These are phyloP conservation scores for Tetramorium parvispinum DNA, from an alignment of 1,140 invertebrate species.

Conservation along the genomic window DNA sequence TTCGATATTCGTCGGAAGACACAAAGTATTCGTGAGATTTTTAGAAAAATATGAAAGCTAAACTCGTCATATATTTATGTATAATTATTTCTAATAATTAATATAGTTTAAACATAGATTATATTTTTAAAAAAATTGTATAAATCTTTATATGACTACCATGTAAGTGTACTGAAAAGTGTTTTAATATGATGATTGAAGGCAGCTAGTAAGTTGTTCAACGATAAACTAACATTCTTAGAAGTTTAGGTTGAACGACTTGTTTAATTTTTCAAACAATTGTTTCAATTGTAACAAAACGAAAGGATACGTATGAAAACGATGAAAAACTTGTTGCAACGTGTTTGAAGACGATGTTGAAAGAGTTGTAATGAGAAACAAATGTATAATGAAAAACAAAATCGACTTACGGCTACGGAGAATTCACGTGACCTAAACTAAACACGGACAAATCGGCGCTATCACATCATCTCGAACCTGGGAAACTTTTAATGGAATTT, in stretches of 20 bases:
- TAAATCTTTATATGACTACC: background rate
- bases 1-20: background rate
- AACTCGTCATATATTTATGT: background rate
- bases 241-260: background rate
- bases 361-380: background rate
- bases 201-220: background rate
- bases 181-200: background rate
- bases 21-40: background rate
- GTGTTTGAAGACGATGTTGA: background rate
- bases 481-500: constrained; percentile 55
- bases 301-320: background rate
- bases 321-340: background rate
- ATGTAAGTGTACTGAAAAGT: background rate
- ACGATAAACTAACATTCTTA: background rate
- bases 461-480: background rate
- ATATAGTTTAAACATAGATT: background rate
- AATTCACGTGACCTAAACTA: constrained; percentile 1
- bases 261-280: background rate
- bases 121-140: background rate
- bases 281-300: background rate
- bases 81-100: background rate
- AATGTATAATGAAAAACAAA: background rate
- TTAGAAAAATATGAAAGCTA: background rate
- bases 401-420: background rate
- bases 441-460: constrained; percentile 23